Base-by-base conservation (phyloP, 2,113 vertebrate genomes). In the Rhinoderma darwinii region DNA sequence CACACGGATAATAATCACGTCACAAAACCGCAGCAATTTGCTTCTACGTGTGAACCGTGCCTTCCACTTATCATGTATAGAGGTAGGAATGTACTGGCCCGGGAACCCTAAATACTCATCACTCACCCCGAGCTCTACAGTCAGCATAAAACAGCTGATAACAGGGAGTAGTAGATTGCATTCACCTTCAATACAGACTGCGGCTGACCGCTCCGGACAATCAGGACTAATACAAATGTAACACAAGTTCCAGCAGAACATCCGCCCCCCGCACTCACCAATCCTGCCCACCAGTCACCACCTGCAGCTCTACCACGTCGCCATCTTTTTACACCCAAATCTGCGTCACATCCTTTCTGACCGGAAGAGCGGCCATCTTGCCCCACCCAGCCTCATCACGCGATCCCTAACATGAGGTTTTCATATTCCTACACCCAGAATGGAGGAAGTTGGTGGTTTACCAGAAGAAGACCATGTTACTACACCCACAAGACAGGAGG, bases 301-400 rank as follows among this genome's bases (percentile, higher is more conserved):
- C 32, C 3, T 7, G 32, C 22, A 37, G 8, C 32, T 39, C 18
- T 10, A 59, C 9, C 8, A 1, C 4, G 77, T 35, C 32, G 51
- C 77, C 51, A 80, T 80, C 32, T 80, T 80, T 14, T 25, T 59
- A 59, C 77, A 80, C 50, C 51, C 22, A 56, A 1, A 68, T 66
- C 0, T 30, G 3, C 20, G 10, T 25, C 11, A 39, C 18, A 22
- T 35, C 35, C 51, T 12, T 27, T n/a, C 51, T 32, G 27, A 50
- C 73, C 9, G 37, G 41, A 47, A 47, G 7, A 8, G 25, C 41
- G 22, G 75, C 75, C 75, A 51, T 77, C 43, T 77, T 50, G 5
- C 27, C 9, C 8, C 44, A 78, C 47, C 44, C 25, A 15, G 11
- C 10, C 0, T 2, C n/a, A 0, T n/a, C 25, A 5, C 25, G 7